Base-by-base conservation (phyloP, 2,888 invertebrate species). In the Trichogramma evanescens region DNA sequence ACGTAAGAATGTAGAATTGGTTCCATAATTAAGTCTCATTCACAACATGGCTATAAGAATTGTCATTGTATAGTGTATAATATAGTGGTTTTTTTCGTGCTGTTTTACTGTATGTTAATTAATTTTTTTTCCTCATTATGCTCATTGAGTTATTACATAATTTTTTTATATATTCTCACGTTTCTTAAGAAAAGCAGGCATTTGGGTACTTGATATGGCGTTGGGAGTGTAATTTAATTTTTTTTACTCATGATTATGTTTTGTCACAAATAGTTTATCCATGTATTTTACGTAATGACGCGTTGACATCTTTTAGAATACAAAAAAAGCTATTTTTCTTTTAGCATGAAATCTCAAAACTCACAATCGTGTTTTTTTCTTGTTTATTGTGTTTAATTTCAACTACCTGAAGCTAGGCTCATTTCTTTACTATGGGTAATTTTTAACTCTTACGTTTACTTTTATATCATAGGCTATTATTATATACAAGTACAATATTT, bases 131-230 rank as follows among this genome's bases (percentile, higher is more conserved):
- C 49, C 49, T 58, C 42, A 55, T 48, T 50, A 54, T 53, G 55
- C 13, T 50, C 40, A 46, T 57, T 8, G 8, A 43, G 48, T 49
- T 49, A 46, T 58, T 10, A n/a, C 26, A 48, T 56, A 44, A 26
- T 53, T n/a, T 53, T 46, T 39, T 46, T 45, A 43, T 40, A 53
- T 13, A 50, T 45, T 43, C 48, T 8, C 51, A 9, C 38, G 4
- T 53, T 46, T 54, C 40, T 39, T 38, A 51, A 38, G 39, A 39
- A 55, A 63, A 57, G 54, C 49, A 62, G 62, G 59, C 62, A 59
- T 50, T 63, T 46, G 42, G 55, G 46, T 60, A 63, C 41, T 58
- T 63, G 63, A 63, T 63, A 63, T 63, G 63, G 48, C 51, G 45
- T 55, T 52, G 41, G 52, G 50, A 41, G 58, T 49, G 48, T 58